Conservation (phyloP, 2,888 invertebrate genomes). For the Lacanobia oleracea region DNA sequence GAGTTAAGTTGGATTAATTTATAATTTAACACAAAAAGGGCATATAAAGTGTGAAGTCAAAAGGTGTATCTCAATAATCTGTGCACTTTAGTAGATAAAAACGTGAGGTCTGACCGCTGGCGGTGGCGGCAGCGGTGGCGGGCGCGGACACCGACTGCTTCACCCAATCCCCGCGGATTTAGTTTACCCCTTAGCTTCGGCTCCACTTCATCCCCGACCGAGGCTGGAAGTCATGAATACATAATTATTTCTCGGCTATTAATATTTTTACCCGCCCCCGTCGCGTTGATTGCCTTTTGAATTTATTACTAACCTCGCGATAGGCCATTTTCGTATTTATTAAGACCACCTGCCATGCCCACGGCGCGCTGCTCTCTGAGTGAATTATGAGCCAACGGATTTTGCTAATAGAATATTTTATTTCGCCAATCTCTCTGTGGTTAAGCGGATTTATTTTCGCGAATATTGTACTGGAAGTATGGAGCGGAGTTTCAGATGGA, state of each 20-base stretch:
- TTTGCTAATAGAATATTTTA: conserved; percentile 90
- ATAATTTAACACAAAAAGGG: conserved; percentile 16
- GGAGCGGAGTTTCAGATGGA: conserved; percentile 57
- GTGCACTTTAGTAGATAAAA: conserved; percentile 60
- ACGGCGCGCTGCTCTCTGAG: conserved; percentile 81
- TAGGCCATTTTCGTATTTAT: conserved; percentile 90
- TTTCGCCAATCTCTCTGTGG: conserved; percentile 79
- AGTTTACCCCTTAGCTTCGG: conserved; percentile 75
- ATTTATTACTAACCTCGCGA: conserved; percentile 89
- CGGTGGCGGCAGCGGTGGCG: conserved; percentile 14
- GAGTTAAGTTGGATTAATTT: conserved; percentile 6
- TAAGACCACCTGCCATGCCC: conserved; percentile 89
- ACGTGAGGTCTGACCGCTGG: conserved; percentile 43
- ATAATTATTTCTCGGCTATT: conserved; percentile 90
- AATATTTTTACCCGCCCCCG: conserved; percentile 89
- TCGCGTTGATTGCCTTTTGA: conserved; percentile 90
- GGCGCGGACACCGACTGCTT: conserved; percentile 56
- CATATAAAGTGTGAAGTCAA: conserved; percentile 39
- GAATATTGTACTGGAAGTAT: conserved; percentile 68
- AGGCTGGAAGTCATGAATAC: conserved; percentile 87
- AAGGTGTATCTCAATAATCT: conserved; percentile 59
- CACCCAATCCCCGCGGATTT: conserved; percentile 78
- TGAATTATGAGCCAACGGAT: conserved; percentile 87
- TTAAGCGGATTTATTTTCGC: conserved; percentile 79
- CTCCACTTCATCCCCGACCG: conserved; percentile 72